Conservation (phyloP, 1,140 invertebrate genomes). For the Drosophila chauvacae region DNA sequence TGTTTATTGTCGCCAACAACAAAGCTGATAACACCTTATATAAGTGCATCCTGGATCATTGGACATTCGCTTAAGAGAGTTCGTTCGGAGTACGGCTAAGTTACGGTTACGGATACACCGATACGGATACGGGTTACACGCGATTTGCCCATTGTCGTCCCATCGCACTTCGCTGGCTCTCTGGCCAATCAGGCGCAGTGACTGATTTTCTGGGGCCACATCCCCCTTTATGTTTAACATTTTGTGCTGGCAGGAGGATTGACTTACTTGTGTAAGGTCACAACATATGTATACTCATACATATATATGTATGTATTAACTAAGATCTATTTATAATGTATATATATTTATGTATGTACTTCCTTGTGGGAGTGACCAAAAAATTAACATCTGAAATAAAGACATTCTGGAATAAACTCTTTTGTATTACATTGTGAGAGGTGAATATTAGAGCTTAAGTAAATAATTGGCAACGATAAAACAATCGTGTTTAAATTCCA, state of each 20-base stretch:
- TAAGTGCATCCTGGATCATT: neutral
- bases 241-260: constrained; percentile 14
- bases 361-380: neutral
- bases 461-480: neutral
- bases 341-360: neutral
- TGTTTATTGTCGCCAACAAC: neutral
- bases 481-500: neutral
- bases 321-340: neutral
- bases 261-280: constrained; percentile 45
- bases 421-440: neutral
- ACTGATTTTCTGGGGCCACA: constrained; percentile 42
- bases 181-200: constrained; percentile 58
- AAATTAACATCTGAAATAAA: neutral
- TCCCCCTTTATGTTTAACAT: constrained; percentile 10
- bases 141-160: constrained; percentile 61
- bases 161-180: constrained; percentile 8
- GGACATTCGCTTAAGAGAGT: constrained; percentile 2
- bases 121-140: constrained; percentile 27
- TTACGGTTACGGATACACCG: constrained; percentile 20
- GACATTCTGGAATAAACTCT: neutral
- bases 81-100: constrained; percentile 4
- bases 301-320: neutral
- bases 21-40: neutral
- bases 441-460: neutral
- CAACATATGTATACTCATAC: constrained; percentile 2